A percentile compares a stretch with the other conserved stretches of the same genome.
Evolutionary conservation across 2,113 vertebrate genomes (phyloP).

Genomic region (Chionis minor): DNA sequence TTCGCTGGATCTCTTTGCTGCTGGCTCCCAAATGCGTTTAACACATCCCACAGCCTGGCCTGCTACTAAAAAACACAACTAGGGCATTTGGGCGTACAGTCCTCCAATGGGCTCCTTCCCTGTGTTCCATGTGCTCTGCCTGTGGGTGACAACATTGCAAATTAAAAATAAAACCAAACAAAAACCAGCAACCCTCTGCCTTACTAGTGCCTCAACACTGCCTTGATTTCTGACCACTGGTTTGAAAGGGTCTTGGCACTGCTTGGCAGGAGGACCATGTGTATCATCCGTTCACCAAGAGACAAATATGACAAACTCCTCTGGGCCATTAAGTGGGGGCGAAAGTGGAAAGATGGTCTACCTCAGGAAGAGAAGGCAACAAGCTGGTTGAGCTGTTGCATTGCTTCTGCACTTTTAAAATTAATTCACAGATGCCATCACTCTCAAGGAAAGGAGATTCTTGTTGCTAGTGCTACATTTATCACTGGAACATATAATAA

Average conservation of each 20-base stretch:
- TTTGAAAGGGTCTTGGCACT: neutral
- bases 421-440: neutral
- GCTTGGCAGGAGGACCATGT: neutral
- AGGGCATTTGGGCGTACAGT: neutral
- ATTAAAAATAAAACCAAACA: neutral
- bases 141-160: neutral
- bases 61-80: neutral
- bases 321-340: neutral
- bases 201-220: neutral
- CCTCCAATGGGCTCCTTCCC: neutral
- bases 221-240: neutral
- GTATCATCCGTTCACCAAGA: neutral
- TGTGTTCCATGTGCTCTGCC: neutral
- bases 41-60: neutral
- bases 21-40: neutral
- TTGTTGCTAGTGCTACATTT: neutral
- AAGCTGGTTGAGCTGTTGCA: neutral
- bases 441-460: neutral
- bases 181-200: accelerated
- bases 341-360: neutral
- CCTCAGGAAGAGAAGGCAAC: neutral
- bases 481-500: neutral
- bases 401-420: neutral
- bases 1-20: neutral
- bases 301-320: neutral